Conservation (phyloP, 1,140 invertebrate genomes). For the Centruroides sculpturatus region DNA sequence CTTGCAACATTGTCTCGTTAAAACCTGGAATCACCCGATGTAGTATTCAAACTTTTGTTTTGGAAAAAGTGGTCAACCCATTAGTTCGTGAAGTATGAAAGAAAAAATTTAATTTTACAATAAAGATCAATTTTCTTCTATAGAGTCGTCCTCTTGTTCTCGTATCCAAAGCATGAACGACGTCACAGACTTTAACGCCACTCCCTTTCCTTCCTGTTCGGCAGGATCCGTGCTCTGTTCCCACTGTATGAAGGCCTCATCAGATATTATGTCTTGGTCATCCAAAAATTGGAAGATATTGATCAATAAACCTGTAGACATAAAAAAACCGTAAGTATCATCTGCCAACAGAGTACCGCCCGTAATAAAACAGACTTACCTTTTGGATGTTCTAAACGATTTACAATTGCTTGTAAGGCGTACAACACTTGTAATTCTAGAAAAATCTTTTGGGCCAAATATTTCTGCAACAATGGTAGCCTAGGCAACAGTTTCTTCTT, state of each 20-base stretch:
- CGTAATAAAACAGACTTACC: conserved; percentile 35
- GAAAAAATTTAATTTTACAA: too few species aligned
- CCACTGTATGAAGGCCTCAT: conserved; percentile 45
- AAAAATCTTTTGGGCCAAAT: conserved; percentile 49
- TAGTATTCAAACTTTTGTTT: too few species aligned
- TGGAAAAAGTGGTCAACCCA: too few species aligned
- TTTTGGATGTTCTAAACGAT: conserved; percentile 58
- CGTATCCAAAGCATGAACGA: conserved; percentile 43
- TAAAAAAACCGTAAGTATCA: background rate
- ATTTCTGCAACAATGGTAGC: conserved; percentile 48
- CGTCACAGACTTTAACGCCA: conserved; percentile 37
- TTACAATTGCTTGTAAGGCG: conserved; percentile 55
- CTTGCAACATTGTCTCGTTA: too few species aligned
- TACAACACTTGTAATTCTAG: conserved; percentile 66
- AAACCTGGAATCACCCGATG: too few species aligned
- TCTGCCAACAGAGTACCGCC: too few species aligned
- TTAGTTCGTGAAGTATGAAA: too few species aligned
- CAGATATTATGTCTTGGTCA: conserved; percentile 42
- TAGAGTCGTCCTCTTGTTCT: conserved; percentile 31
- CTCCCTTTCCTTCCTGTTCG: conserved; percentile 40
- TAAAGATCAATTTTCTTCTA: too few species aligned
- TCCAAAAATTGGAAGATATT: conserved; percentile 39
- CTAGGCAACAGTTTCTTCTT: conserved; percentile 14
- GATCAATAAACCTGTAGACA: conserved; percentile 32
- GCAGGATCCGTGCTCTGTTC: conserved; percentile 32